Evolutionary conservation across 2,888 invertebrate genomes (phyloP).

Genomic region (Pandemis cinnamomeana): DNA sequence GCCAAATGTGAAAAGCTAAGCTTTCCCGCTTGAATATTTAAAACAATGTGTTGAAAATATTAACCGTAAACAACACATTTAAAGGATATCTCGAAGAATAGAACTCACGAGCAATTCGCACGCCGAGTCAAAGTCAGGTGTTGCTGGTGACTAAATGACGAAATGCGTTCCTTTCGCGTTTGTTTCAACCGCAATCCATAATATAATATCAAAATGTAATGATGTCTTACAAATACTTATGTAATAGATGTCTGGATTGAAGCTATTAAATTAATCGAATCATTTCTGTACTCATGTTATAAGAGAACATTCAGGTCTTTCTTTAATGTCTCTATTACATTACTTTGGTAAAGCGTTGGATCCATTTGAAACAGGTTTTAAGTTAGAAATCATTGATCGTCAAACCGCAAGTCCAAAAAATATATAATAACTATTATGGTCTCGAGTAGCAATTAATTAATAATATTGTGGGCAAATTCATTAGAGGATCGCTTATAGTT

Average conservation of each 20-base stretch:
- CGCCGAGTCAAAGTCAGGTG: constrained; percentile 15
- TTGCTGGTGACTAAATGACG: constrained; percentile 12
- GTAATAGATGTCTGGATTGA: constrained; percentile 13
- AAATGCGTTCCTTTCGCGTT: constrained; percentile 4
- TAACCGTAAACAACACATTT: neutral
- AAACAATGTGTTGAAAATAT: neutral
- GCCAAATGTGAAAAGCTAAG: neutral
- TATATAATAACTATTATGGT: neutral
- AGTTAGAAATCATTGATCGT: constrained; percentile 7
- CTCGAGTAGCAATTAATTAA: neutral
- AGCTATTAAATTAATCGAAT: constrained; percentile 23
- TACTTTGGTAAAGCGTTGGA: constrained; percentile 22
- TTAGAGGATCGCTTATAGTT: neutral
- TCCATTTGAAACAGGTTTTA: constrained; percentile 25
- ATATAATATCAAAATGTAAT: constrained; percentile 19
- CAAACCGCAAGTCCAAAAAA: constrained; percentile 14
- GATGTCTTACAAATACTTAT: constrained; percentile 19
- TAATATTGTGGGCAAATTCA: neutral
- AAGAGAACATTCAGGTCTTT: constrained; percentile 20
- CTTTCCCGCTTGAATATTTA: neutral
- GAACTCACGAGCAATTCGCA: neutral
- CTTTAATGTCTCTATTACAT: constrained; percentile 34
- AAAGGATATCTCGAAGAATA: neutral
- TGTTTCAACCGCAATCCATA: constrained; percentile 11
- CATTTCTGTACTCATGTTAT: constrained; percentile 7